Evolutionary conservation across 2,113 vertebrate genomes (phyloP).

Genomic region (Cryptotis parvus): DNA sequence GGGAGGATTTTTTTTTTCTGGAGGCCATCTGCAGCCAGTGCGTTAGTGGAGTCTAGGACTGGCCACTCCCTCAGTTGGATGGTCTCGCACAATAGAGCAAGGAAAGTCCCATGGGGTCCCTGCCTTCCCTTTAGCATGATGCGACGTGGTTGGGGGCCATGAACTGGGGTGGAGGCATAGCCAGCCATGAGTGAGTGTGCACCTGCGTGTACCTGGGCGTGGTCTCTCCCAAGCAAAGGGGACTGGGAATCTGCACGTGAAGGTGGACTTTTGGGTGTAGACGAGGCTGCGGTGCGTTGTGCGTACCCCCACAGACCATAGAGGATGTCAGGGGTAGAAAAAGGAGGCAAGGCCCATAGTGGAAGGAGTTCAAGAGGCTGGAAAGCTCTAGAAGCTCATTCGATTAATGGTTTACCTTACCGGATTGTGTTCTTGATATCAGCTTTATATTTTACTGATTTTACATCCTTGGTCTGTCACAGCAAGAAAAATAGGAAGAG

Average conservation of each 20-base stretch:
- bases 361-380: not conserved
- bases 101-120: not conserved
- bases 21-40: not conserved
- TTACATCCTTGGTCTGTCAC: conserved; percentile 30
- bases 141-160: not conserved
- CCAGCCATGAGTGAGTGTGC: not conserved
- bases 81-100: not conserved
- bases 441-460: conserved; percentile 44
- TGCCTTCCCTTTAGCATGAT: not conserved
- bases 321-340: not conserved
- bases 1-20: not conserved
- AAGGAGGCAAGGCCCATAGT: not conserved
- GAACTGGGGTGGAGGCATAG: not conserved
- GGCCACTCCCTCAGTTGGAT: not conserved
- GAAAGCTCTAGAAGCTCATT: not conserved
- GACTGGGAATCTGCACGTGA: not conserved
- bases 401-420: conserved; percentile 55
- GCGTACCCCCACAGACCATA: not conserved
- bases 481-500: conserved; percentile 69
- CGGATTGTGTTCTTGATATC: conserved; percentile 19
- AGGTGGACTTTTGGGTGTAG: not conserved
- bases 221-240: not conserved
- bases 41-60: not conserved
- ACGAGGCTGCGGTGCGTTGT: not conserved
- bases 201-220: not conserved